Conservation (phyloP, 2,888 invertebrate species). For the Neoitamus cyanurus region DNA sequence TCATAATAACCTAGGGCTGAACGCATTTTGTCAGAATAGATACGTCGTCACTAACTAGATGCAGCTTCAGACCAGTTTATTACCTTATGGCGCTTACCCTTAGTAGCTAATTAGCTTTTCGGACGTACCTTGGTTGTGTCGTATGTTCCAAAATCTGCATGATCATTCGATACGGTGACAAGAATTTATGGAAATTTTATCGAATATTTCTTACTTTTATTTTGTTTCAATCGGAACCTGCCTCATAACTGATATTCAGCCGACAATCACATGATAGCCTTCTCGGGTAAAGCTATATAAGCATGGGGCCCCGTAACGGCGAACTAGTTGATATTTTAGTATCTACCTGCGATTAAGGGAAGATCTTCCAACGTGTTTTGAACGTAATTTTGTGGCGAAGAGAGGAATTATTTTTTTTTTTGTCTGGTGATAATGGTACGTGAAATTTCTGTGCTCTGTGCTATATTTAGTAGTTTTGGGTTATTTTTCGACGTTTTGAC, state of each 20-base stretch:
- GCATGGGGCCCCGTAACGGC: neutral
- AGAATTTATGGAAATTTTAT: constrained; percentile 30
- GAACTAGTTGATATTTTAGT: constrained; percentile 7
- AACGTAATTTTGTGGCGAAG: constrained; percentile 4
- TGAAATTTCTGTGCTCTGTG: neutral
- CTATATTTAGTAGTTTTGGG: neutral
- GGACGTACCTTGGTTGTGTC: neutral
- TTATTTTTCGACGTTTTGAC: neutral
- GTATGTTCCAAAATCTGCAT: neutral
- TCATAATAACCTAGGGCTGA: neutral
- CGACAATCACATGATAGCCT: neutral
- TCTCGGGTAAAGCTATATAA: constrained; percentile 3
- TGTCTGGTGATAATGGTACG: constrained; percentile 41
- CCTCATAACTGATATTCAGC: constrained; percentile 16
- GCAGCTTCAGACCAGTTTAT: neutral
- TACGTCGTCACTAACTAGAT: neutral
- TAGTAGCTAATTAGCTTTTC: neutral
- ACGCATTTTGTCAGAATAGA: neutral
- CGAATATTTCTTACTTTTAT: neutral
- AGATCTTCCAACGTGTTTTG: neutral
- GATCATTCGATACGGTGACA: neutral
- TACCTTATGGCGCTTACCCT: neutral
- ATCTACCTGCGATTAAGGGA: neutral
- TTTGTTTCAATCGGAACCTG: neutral
- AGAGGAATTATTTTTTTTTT: neutral